Evolutionary conservation across 2,113 vertebrate species (phyloP).

Genomic region (Paramisgurnus dabryanus): DNA sequence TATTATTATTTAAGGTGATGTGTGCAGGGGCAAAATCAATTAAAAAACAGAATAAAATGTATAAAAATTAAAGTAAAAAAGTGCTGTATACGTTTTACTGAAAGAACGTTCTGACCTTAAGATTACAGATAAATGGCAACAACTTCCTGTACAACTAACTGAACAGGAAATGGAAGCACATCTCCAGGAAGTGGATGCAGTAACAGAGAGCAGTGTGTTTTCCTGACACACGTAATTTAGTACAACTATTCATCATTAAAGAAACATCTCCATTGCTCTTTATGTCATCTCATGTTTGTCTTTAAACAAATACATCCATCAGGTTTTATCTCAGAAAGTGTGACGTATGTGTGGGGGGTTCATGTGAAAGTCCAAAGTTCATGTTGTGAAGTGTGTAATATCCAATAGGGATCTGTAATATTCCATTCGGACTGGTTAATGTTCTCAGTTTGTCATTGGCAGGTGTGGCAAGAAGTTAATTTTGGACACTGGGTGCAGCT

Average conservation of each 20-base stretch:
- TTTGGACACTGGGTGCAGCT: background rate
- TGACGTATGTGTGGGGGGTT: background rate
- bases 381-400: background rate
- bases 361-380: conserved; percentile 20
- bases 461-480: background rate
- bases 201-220: conserved; percentile 27
- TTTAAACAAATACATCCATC: background rate
- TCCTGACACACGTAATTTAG: background rate
- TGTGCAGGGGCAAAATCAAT: no score
- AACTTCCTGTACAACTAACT: conserved; percentile 56
- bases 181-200: conserved; percentile 63
- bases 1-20: background rate
- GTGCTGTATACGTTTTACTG: background rate
- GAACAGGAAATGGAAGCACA: conserved; percentile 60
- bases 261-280: background rate
- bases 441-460: background rate
- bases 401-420: no score
- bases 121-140: conserved; percentile 56
- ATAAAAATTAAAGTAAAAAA: no score
- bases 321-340: background rate
- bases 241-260: background rate
- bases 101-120: conserved; percentile 28
- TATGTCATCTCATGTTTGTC: background rate
- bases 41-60: no score
- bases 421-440: background rate